These are phyloP conservation scores for Scalopus aquaticus DNA, from an alignment of 2,113 vertebrate genomes.

Conservation along the genomic window DNA sequence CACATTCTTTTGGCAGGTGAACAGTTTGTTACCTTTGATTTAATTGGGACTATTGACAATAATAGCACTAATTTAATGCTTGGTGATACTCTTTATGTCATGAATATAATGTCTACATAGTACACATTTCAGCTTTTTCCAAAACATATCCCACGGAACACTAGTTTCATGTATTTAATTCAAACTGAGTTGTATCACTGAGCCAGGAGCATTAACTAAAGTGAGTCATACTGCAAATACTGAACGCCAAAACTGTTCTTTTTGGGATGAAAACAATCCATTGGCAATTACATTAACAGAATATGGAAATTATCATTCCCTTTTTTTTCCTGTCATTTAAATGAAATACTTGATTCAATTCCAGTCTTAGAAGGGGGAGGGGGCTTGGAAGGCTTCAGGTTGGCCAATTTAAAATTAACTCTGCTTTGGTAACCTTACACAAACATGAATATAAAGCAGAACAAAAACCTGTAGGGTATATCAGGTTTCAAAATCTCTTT, in stretches of 20 bases:
- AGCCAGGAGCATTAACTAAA: background rate
- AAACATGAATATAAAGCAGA: conserved; percentile 64
- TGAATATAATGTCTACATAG: background rate
- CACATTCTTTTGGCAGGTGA: background rate
- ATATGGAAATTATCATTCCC: conserved; percentile 4
- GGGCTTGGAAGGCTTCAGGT: background rate
- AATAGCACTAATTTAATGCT: background rate
- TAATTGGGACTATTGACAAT: background rate
- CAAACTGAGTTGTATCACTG: background rate
- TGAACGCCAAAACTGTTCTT: background rate
- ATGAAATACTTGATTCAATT: conserved; percentile 46
- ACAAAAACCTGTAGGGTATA: conserved; percentile 51
- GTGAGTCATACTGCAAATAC: background rate
- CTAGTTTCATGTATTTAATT: conserved; percentile 2
- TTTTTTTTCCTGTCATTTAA: background rate
- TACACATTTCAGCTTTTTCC: background rate
- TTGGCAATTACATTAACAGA: conserved; percentile 43
- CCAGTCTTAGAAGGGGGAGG: background rate
- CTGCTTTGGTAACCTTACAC: conserved; percentile 55
- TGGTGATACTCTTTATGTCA: background rate
- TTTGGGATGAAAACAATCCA: conserved; percentile 24
- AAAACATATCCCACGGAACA: background rate
- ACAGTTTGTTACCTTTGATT: background rate
- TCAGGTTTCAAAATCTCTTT: conserved; percentile 43
- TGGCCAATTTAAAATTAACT: conserved; percentile 55